phyloP scores from a whole-genome alignment of 30 jellyfish, hydroid and myxozoan species.

The Haliclystus octoradiatus region DNA sequence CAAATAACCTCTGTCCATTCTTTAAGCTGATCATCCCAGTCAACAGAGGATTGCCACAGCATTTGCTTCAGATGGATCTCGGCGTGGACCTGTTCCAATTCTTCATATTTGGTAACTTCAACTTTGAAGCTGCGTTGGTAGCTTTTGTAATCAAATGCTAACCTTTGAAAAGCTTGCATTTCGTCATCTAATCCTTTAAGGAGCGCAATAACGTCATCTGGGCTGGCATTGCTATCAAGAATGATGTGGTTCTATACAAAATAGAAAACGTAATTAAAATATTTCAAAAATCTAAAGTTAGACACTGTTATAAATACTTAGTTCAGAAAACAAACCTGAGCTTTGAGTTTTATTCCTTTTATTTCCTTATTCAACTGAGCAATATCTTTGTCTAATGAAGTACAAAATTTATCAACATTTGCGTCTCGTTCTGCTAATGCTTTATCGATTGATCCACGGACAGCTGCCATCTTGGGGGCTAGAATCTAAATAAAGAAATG shows the following conservation, averaged over 20 bases:
- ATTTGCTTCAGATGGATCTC: conserved; percentile 80
- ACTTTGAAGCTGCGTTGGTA: conserved; percentile 89
- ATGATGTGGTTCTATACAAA: conserved; percentile 66
- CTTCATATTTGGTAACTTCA: conserved; percentile 93
- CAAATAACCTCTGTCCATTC: conserved; percentile 74
- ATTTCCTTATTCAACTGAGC: conserved; percentile 67
- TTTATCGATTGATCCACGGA: conserved; percentile 88
- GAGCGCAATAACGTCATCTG: conserved; percentile 29
- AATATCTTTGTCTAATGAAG: conserved; percentile 81
- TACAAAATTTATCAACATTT: conserved; percentile 78
- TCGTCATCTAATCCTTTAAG: conserved; percentile 41
- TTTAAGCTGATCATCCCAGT: conserved; percentile 69
- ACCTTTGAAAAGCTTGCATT: conserved; percentile 51
- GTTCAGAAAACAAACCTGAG: conserved; percentile 59
- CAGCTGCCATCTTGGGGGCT: conserved; percentile 78
- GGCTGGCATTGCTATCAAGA: conserved; percentile 66
- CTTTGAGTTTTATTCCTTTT: conserved; percentile 73
- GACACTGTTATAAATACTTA: background rate
- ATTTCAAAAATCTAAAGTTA: no score
- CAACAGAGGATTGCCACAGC: conserved; percentile 72
- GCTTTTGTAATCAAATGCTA: conserved; percentile 59
- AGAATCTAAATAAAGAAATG: conserved; percentile 38
- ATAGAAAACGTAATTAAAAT: background rate
- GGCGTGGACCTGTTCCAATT: conserved; percentile 75
- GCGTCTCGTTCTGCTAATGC: conserved; percentile 92